A percentile compares a stretch with the other conserved stretches of the same genome.
Conservation (phyloP, 2,113 vertebrate species). For the Proteles cristata region DNA sequence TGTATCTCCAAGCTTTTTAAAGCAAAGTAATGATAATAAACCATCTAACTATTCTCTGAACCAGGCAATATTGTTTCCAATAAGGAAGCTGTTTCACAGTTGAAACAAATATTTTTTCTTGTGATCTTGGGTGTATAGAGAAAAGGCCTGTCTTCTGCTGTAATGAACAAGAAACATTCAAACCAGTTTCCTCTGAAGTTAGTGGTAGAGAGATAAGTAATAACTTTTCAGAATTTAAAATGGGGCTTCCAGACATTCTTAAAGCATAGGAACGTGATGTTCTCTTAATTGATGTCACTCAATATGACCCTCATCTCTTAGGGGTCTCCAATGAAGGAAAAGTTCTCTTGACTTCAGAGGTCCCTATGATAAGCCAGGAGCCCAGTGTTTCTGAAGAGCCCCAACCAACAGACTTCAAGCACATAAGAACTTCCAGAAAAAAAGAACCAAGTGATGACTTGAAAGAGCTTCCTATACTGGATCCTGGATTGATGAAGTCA, state of each 20-base stretch:
- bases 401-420: conserved; percentile 28
- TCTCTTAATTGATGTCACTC: conserved; percentile 91
- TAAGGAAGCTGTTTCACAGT: conserved; percentile 23
- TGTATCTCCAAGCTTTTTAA: conserved; percentile 57
- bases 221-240: conserved; percentile 65
- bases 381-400: conserved; percentile 32
- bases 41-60: conserved; percentile 39
- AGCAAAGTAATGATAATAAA: conserved; percentile 51
- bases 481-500: conserved; percentile 58
- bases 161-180: conserved; percentile 52
- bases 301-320: conserved; percentile 94
- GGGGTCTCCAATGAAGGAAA: conserved; percentile 79
- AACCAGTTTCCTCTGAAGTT: conserved; percentile 65
- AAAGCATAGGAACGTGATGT: conserved; percentile 92
- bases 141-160: conserved; percentile 40
- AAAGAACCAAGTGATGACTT: conserved; percentile 47
- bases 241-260: conserved; percentile 85
- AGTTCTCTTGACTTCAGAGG: conserved; percentile 67
- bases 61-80: conserved; percentile 36
- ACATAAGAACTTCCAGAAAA: conserved; percentile 55
- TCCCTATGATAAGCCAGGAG: conserved; percentile 37
- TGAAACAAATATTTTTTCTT: conserved; percentile 59
- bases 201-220: conserved; percentile 58
- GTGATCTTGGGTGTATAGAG: conserved; percentile 23
- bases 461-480: conserved; percentile 67